Evolutionary conservation across 2,113 vertebrate genomes (phyloP).

Genomic region (Sminthopsis crassicaudata): DNA sequence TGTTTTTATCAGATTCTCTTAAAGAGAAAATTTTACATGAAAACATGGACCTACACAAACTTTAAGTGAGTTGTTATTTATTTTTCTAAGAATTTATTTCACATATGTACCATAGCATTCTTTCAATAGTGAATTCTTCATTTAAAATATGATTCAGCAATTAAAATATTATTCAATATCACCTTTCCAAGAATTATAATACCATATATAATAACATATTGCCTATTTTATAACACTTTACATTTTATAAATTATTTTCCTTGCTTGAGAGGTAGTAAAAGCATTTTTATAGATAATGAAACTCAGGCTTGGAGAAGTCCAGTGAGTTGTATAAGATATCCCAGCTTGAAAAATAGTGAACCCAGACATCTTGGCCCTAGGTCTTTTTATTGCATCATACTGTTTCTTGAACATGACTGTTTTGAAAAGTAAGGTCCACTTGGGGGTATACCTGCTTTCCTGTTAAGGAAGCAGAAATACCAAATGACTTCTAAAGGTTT

Average conservation of each 20-base stretch:
- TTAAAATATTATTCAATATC: background rate
- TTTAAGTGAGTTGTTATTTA: background rate
- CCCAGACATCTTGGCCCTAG: background rate
- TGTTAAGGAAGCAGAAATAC: background rate
- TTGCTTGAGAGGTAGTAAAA: background rate
- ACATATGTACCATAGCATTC: background rate
- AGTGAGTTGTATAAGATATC: background rate
- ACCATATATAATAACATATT: background rate
- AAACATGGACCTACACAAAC: background rate
- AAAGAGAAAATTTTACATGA: background rate
- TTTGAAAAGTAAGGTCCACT: background rate
- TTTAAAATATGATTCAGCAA: background rate
- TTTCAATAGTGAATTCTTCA: background rate
- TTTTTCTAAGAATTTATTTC: background rate
- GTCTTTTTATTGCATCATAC: background rate
- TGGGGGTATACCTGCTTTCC: background rate
- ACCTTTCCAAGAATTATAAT: background rate
- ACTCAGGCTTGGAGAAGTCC: background rate
- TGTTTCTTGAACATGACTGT: background rate
- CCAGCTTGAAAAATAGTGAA: background rate
- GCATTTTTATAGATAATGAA: background rate
- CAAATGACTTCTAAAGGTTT: background rate
- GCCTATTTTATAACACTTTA: background rate
- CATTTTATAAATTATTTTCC: background rate
- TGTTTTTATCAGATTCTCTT: background rate